Evolutionary conservation across 2,797 vertebrate genomes (phyloP).

Genomic region (Serranus cabrilla): DNA sequence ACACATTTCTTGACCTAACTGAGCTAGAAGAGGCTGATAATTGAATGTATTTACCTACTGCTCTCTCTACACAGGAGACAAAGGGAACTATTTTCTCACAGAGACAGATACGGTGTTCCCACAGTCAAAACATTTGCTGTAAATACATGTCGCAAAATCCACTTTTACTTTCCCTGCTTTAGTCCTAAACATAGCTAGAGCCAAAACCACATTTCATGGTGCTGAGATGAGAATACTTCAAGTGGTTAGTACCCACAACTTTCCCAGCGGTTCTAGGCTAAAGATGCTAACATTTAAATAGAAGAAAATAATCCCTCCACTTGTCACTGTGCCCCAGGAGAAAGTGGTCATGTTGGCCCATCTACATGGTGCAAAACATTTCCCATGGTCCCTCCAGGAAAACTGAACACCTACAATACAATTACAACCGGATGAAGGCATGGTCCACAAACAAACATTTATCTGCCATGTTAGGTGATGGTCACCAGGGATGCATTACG

Average conservation of each 20-base stretch:
- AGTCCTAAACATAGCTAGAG: slow-evolving; percentile 21
- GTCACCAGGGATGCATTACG: slow-evolving; percentile 26
- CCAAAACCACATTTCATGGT: slow-evolving; percentile 26
- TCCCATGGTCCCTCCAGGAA: slow-evolving; percentile 47
- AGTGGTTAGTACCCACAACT: slow-evolving; percentile 26
- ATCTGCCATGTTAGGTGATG: slow-evolving; percentile 34
- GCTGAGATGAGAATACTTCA: slow-evolving; percentile 6
- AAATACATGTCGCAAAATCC: slow-evolving; percentile 12
- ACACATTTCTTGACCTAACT: slow-evolving; percentile 57
- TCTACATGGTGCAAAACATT: slow-evolving; percentile 42
- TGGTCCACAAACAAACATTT: slow-evolving; percentile 47
- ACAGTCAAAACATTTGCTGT: slow-evolving; percentile 7
- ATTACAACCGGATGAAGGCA: slow-evolving; percentile 37
- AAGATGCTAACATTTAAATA: slow-evolving; percentile 33
- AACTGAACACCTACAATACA: slow-evolving; percentile 51
- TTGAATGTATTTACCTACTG: slow-evolving; percentile 57
- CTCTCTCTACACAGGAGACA: slow-evolving; percentile 30
- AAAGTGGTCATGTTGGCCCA: slow-evolving; percentile 50
- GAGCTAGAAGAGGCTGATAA: slow-evolving; percentile 61
- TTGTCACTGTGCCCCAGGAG: slow-evolving; percentile 31
- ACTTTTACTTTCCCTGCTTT: slow-evolving; percentile 1
- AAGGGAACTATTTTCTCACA: slow-evolving; percentile 32
- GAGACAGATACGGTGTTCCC: slow-evolving; percentile 9
- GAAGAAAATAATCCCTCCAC: slow-evolving; percentile 34
- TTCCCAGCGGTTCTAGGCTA: slow-evolving; percentile 24